Evolutionary conservation across 2,888 invertebrate genomes (phyloP).

Genomic region (Deilephila porcellus): DNA sequence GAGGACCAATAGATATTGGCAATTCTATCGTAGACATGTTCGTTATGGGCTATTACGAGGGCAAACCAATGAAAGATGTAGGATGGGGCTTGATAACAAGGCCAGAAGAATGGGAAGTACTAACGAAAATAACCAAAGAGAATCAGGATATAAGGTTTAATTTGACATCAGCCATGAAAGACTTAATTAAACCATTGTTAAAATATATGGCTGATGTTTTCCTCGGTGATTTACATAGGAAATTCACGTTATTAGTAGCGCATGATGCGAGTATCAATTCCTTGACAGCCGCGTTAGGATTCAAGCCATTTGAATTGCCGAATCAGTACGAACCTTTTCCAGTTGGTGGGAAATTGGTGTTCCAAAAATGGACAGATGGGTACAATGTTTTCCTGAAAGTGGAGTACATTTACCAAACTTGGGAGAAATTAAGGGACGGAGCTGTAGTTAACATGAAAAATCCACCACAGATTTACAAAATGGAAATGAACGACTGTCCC

Average conservation of each 20-base stretch:
- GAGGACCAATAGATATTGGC: constrained; percentile 59
- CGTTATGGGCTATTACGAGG: constrained; percentile 72
- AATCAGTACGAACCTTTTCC: constrained; percentile 66
- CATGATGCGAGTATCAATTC: constrained; percentile 66
- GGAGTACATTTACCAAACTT: constrained; percentile 63
- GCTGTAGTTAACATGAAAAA: constrained; percentile 35
- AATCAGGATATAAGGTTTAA: constrained; percentile 67
- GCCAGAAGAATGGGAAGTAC: constrained; percentile 54
- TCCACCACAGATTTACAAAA: constrained; percentile 54
- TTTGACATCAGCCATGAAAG: constrained; percentile 51
- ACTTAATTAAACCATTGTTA: constrained; percentile 58
- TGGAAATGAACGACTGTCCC: constrained; percentile 57
- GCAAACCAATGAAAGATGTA: constrained; percentile 55
- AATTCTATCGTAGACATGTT: constrained; percentile 64
- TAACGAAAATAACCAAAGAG: constrained; percentile 55
- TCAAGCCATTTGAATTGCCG: constrained; percentile 50
- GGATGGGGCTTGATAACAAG: constrained; percentile 67
- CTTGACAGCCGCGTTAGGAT: constrained; percentile 52
- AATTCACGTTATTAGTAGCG: constrained; percentile 59
- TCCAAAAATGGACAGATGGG: constrained; percentile 67
- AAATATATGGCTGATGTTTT: constrained; percentile 57
- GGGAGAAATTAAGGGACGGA: constrained; percentile 45
- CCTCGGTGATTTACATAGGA: constrained; percentile 43
- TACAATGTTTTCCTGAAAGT: constrained; percentile 58
- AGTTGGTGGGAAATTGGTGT: constrained; percentile 71